Conservation (phyloP, 2,888 invertebrate species). For the Leptinotarsa peninsularis region DNA sequence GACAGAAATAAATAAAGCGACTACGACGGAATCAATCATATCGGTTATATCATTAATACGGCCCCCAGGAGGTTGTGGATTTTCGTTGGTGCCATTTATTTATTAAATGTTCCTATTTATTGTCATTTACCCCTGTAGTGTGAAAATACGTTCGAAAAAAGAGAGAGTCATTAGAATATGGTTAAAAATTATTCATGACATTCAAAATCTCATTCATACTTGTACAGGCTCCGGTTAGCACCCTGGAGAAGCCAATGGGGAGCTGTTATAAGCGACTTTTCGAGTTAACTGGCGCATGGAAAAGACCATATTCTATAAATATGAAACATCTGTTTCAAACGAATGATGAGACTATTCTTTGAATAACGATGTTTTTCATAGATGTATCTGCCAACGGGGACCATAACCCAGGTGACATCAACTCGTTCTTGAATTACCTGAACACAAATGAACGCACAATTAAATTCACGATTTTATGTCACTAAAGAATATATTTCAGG, state of each 20-base stretch:
- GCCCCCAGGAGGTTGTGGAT: constrained; percentile 42
- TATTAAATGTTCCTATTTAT: constrained; percentile 40
- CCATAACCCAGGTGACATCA: too few species aligned
- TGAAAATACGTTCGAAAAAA: not conserved
- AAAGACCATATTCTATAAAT: too few species aligned
- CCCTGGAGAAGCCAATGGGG: not conserved
- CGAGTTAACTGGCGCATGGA: not conserved
- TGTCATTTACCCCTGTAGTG: constrained; percentile 23
- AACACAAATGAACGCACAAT: too few species aligned
- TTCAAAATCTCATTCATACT: not conserved
- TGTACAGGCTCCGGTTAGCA: not conserved
- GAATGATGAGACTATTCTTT: too few species aligned
- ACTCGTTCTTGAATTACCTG: too few species aligned
- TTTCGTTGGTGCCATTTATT: constrained; percentile 44
- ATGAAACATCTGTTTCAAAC: too few species aligned
- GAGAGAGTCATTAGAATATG: not conserved
- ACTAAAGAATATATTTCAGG: not conserved
- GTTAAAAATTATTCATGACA: not conserved
- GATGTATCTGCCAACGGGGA: too few species aligned
- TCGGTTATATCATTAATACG: constrained; percentile 50
- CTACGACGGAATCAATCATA: constrained; percentile 51
- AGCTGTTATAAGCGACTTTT: not conserved
- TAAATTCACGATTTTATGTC: not conserved
- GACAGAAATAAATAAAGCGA: constrained; percentile 26
- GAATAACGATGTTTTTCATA: too few species aligned